These are phyloP conservation scores for Dorcus hopei DNA, from an alignment of 2,888 invertebrate genomes.

Conservation along the genomic window DNA sequence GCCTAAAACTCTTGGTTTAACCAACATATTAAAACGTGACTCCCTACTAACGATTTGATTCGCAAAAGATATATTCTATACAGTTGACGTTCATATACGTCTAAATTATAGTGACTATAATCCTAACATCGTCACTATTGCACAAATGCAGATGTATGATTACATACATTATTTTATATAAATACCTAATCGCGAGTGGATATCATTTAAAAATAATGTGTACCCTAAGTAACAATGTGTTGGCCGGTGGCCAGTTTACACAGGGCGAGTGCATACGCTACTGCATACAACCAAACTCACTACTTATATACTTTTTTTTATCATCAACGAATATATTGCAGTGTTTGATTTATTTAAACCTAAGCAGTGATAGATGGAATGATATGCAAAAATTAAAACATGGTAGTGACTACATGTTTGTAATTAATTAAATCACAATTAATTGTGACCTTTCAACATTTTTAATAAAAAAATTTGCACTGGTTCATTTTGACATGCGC, in stretches of 20 bases:
- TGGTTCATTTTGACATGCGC: too few species aligned
- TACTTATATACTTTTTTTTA: conserved; percentile 8
- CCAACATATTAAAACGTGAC: too few species aligned
- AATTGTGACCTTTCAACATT: too few species aligned
- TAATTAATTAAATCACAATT: too few species aligned
- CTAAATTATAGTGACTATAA: conserved; percentile 35
- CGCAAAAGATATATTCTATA: too few species aligned
- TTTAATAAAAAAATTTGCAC: too few species aligned
- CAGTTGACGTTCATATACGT: conserved; percentile 2
- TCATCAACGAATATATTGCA: conserved; percentile 4
- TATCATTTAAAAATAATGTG: conserved; percentile 45
- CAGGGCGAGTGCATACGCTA: conserved; percentile 40
- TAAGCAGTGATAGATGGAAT: too few species aligned
- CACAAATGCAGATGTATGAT: conserved; percentile 39
- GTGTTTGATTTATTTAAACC: too few species aligned
- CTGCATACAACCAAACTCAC: conserved; percentile 37
- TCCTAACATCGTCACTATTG: conserved; percentile 38
- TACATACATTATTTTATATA: conserved; percentile 31
- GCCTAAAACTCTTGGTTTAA: too few species aligned
- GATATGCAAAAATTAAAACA: too few species aligned
- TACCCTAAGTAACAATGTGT: conserved; percentile 46
- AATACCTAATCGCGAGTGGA: conserved; percentile 44
- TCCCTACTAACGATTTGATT: too few species aligned
- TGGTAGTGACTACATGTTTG: too few species aligned
- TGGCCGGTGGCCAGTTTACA: conserved; percentile 33